Evolutionary conservation across 35 echinoderm and acorn worm genomes (phyloP).

Genomic region (Ophioderma brevispina): DNA sequence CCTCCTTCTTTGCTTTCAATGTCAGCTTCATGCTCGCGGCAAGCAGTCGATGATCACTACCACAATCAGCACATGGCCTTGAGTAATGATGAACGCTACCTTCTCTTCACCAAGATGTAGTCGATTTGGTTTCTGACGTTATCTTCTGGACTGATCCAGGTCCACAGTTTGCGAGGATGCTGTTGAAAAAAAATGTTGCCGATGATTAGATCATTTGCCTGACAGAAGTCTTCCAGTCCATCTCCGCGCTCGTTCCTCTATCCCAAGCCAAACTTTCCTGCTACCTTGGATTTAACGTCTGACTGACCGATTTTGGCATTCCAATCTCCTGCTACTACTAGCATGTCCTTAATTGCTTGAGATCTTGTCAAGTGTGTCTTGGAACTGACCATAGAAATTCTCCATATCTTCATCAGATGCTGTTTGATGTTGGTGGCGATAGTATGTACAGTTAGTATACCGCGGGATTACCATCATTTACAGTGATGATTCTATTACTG

Average conservation of each 20-base stretch:
- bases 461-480: too few species aligned
- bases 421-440: too few species aligned
- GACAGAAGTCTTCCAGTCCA: constrained; percentile 39
- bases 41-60: too few species aligned
- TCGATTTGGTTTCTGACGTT: constrained; percentile 59
- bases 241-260: constrained; percentile 52
- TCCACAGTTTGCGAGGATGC: constrained; percentile 28
- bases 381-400: constrained; percentile 18
- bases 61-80: too few species aligned
- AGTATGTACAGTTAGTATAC: too few species aligned
- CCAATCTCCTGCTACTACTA: constrained; percentile 36
- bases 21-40: too few species aligned
- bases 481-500: constrained; percentile 23
- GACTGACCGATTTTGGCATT: constrained; percentile 60
- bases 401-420: too few species aligned
- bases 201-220: constrained; percentile 6
- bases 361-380: constrained; percentile 20
- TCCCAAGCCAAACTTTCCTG: constrained; percentile 40
- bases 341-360: constrained; percentile 14
- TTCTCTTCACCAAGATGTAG: constrained; percentile 37
- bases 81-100: constrained; percentile 3
- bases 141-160: constrained; percentile 39
- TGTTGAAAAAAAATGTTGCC: constrained; percentile 46
- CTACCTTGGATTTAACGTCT: background rate
- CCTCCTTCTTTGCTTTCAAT: too few species aligned